Evolutionary conservation across 2,797 vertebrate species (phyloP), one percentile per base, ranked within the genome.

Genomic region (Cebuella pygmaea): DNA sequence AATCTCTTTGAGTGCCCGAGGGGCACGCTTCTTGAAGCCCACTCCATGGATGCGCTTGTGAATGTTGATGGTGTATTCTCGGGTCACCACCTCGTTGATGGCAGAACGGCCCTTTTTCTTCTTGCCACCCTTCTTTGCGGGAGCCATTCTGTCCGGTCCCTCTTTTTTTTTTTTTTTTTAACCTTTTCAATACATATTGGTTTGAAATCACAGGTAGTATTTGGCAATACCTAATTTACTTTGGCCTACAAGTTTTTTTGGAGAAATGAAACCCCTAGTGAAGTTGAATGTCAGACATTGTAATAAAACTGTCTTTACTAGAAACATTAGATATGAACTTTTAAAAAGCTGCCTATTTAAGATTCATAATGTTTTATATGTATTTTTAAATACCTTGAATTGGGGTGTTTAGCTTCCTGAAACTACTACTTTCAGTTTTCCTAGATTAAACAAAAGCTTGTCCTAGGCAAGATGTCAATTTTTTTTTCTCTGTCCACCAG

Each of bases 221-320:
- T 84, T 92, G 44, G 20, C 39, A 85, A 39, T 67, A 11, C 4
- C 76, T 88, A 55, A 75, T 84, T 90, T 57, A 88, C 15, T 92
- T 93, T 89, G 30, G 52, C 27, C 22, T 78, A 24, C 20, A 59
- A 64, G 36, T 55, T 90, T 94, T 57, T 90, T 95, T 84, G 39
- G 85, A 82, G 46, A 94, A 24, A 92, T 61, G 22, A 86, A 93
- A 95, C 88, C 39, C 41, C 26, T 85, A 94, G 64, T 91, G 70
- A 96, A 95, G 96, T 48, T 80, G 9, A 92, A 91, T 90, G 59
- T 76, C 61, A 93, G 27, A 59, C 46, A 85, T 67, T 95, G 10
- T 92, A 95, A 84, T 84, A 93, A 97, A 97, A 91, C 8, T 81
- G 10, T 83, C 39, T 95, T 92, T 95, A 46, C 52, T 50, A 15